Evolutionary conservation across 2,888 invertebrate genomes (phyloP).

Genomic region (Zele albiditarsus): DNA sequence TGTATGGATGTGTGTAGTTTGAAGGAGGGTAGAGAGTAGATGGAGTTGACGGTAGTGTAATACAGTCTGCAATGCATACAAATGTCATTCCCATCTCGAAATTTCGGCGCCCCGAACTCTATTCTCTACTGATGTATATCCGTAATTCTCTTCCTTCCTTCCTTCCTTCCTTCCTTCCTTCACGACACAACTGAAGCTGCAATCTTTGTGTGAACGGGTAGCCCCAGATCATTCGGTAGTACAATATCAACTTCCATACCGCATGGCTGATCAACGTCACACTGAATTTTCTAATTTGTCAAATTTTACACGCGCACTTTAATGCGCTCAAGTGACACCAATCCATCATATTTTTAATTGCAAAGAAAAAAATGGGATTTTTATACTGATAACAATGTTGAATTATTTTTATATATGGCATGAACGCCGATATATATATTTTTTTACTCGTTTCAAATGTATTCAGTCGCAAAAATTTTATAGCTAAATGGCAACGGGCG

Average conservation of each 20-base stretch:
- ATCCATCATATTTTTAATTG: not conserved
- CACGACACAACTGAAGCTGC: not conserved
- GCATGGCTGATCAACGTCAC: not conserved
- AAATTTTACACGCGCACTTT: not conserved
- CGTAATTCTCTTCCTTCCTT: slow-evolving; percentile 28
- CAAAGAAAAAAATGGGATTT: not conserved
- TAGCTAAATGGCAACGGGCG: slow-evolving; percentile 37
- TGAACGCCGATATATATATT: too few species aligned
- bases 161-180: slow-evolving; percentile 17
- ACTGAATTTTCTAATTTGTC: not conserved
- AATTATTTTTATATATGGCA: not conserved
- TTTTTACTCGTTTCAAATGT: slow-evolving; percentile 6
- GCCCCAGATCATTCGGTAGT: not conserved
- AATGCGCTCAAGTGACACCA: not conserved
- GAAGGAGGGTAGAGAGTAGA: slow-evolving; percentile 49
- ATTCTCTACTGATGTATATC: slow-evolving; percentile 23
- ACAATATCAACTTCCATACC: not conserved
- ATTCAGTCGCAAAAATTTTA: slow-evolving; percentile 35
- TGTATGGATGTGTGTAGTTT: not conserved
- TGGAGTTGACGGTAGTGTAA: slow-evolving; percentile 64
- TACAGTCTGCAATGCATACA: slow-evolving; percentile 69
- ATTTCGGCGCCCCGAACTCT: slow-evolving; percentile 42
- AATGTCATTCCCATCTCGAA: slow-evolving; percentile 63
- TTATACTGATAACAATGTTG: not conserved
- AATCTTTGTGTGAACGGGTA: not conserved